Base-by-base conservation (phyloP, 2,888 invertebrate genomes). In the Oscheius sp. region DNA sequence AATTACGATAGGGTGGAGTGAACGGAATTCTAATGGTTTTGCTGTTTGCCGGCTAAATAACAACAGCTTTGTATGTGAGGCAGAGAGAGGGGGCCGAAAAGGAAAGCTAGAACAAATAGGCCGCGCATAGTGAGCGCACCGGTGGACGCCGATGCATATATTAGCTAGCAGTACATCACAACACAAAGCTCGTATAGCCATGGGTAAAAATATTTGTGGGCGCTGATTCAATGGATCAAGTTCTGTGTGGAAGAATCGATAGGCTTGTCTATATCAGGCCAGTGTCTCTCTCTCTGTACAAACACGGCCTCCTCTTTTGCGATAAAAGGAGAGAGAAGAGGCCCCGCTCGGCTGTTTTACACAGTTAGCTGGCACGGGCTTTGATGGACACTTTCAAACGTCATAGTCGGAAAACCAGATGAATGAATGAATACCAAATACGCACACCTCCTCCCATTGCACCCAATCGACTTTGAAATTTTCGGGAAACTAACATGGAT, bases 391-490 rank as follows among this genome's bases (percentile, higher is more conserved):
- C 42, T 63, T 63, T 63, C 50, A 63, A n/a, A n/a, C 63, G 63
- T 65, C 35, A 65, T 33, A 10, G 50, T 32, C 10, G 32, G 48
- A 21, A 65, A 68, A 68, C 68, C 21, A 53, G 68, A 68, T 42
- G 68, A 68, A 68, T 68, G 68, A 68, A 68, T 68, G 68, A 68
- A 68, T 68, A 68, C 68, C 68, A 68, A 68, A 68, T 68, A 55
- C 55, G 65, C 65, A 50, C 65, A 53, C 55, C 68, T 68, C 68
- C 4, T 55, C n/a, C 59, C 35, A 21, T 32, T 33, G 21, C 55
- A 11, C 9, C 53, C 53, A 53, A 68, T 68, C 42, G 68, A 68
- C 68, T 68, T 68, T 63, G 63, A 42, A 42, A 42, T 48, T 48
- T 48, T 9, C 53, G 47, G 5, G 7, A 37, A 62, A 63, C 63